Evolutionary conservation across 2,797 vertebrate species (phyloP), one percentile per base, ranked within the genome.

Genomic region (Coilia nasus): DNA sequence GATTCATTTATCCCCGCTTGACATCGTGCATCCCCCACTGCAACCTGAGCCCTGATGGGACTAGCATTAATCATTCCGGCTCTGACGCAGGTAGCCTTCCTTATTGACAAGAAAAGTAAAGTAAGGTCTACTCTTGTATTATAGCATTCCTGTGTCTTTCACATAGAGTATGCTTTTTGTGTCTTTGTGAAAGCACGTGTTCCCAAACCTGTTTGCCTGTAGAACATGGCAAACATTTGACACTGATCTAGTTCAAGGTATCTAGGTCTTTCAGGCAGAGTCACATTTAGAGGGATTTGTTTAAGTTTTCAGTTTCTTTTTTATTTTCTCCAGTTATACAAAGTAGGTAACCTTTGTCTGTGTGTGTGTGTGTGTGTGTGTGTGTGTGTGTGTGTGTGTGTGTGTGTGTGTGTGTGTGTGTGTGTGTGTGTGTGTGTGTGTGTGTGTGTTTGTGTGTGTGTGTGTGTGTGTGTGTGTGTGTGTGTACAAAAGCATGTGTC

Each of bases 1-100:
- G 82, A 87, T 85, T 84, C 82, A 87, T 87, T 83, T 84, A 87
- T 87, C 82, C 80, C 85, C 83, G 60, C 44, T 78, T 85, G 87
- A 86, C 87, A 44, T 82, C 87, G 81, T 87, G 87, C 87, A 83
- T 87, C 83, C 84, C 83, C 25, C 64, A 78, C 81, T 86, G 85
- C 85, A 82, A 83, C 78, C 21, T 12, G 82, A 85, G 84, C 41
- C 60, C 78, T 81, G 57, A 67, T 82, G 85, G 67, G 21, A 71
- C 21, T 60, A 83, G 83, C 75, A 87, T 85, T 85, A 60, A 87
- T 87, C 86, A 83, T 85, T 78, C 83, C 56, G 81, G 64, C 3
- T 15, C 64, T 71, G 64, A 71, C 3, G 25, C 64, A 71, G 64
- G 31, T 0, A 71, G 35, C 31, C 31, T 41, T 41, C 41, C 71